Conservation (phyloP, 2,113 vertebrate species). For the Meles meles region DNA sequence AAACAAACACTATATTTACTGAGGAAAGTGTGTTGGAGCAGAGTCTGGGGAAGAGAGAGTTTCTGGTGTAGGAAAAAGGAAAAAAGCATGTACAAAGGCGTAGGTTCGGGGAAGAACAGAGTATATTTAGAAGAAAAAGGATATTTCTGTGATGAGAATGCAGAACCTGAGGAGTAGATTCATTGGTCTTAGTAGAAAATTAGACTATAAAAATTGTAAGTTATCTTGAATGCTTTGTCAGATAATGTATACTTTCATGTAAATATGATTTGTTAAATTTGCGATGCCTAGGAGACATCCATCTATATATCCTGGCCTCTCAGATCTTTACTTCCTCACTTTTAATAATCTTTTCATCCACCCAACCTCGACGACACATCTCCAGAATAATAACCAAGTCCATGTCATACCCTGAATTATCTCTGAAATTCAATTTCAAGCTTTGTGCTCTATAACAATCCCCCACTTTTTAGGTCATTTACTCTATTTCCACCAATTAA, state of each 20-base stretch:
- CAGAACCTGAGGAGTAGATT: not conserved
- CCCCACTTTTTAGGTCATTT: not conserved
- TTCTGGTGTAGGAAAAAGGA: not conserved
- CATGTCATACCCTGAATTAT: not conserved
- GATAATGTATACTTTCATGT: not conserved
- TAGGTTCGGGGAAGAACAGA: not conserved
- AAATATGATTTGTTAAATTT: not conserved
- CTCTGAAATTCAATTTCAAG: not conserved
- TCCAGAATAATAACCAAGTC: not conserved
- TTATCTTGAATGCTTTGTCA: not conserved
- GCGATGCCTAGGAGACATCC: not conserved
- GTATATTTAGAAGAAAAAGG: not conserved
- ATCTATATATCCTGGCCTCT: not conserved
- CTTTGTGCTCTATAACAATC: not conserved
- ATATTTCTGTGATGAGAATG: not conserved
- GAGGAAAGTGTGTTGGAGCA: not conserved
- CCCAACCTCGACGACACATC: not conserved
- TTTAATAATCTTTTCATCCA: not conserved
- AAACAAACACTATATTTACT: not conserved
- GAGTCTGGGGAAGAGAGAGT: not conserved
- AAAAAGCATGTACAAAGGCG: not conserved
- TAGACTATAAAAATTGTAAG: not conserved
- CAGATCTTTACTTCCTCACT: not conserved
- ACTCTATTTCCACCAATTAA: not conserved
- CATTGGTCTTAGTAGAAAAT: not conserved